Base-by-base conservation (phyloP, 2,888 invertebrate species). In the Gnatocerus cornutus region DNA sequence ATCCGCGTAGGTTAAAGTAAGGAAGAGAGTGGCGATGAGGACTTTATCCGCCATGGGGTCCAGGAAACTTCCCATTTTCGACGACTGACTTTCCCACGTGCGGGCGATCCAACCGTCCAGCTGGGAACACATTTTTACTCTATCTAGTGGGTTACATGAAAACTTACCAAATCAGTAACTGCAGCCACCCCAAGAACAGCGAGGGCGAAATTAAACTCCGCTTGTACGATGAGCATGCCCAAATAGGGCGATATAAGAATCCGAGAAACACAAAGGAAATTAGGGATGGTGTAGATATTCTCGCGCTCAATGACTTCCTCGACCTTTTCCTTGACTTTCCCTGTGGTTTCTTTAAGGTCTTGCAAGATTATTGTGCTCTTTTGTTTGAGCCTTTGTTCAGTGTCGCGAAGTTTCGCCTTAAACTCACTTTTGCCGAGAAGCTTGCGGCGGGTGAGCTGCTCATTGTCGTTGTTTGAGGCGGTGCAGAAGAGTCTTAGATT, bases 21-120 rank as follows among this genome's bases (percentile, higher is more conserved):
- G 86, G 79, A 97, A 97, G 63, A 99, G 86, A 0, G 95, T 94
- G 8, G 94, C 95, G 74, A 99, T 92, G 1, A 99, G 87, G 37
- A 98, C 87, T 87, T 99, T 99, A 84, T 99, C 99, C 1, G 99
- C 99, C 87, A 98, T 90, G 0, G 99, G 99, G 85, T 99, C 99
- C 10, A 99, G 85, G 80, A 98, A 97, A 68, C 97, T 97, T 0
- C 99, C 99, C 81, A 97, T 89, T 82, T 95, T 94, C 27, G 98
- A 95, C 16, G 95, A 92, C 84, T 99, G 99, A 30, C 93, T 92
- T 71, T 92, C 90, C 90, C 94, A 97, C 58, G 92, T 94, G 67
- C 99, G 89, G 0, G 99, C 99, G 81, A 99, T 98, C 90, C 94
- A 97, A 5, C 99, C 99, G 88, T 99, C 99, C 58, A 96, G 83